A percentile compares a stretch with the other conserved stretches of the same genome.
phyloP scores from a whole-genome alignment of 30 jellyfish, hydroid and myxozoan genomes.

The Turritopsis rubra region DNA sequence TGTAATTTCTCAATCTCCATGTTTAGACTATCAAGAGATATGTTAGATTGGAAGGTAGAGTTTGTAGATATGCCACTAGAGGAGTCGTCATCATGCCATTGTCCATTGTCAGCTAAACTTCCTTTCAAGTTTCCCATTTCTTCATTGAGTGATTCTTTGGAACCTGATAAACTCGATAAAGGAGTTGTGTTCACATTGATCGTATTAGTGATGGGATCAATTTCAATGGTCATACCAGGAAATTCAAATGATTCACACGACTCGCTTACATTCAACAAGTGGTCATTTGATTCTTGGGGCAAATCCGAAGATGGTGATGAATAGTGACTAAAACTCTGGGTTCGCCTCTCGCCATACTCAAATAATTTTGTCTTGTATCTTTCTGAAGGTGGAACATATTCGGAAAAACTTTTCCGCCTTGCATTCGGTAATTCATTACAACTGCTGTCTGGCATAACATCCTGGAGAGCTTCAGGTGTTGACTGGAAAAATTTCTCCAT shows the following conservation, averaged over 20 bases:
- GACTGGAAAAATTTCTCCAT: background rate
- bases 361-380: background rate
- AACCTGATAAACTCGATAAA: background rate
- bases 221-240: background rate
- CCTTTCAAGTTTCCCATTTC: background rate
- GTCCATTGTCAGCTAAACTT: background rate
- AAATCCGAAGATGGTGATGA: background rate
- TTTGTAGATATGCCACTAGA: slow-evolving; percentile 1
- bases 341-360: background rate
- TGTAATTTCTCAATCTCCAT: slow-evolving; percentile 13
- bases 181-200: background rate
- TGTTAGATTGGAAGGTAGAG: background rate
- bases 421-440: background rate
- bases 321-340: background rate
- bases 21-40: background rate
- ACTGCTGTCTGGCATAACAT: background rate
- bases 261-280: background rate
- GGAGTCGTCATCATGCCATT: background rate
- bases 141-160: background rate
- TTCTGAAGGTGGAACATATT: slow-evolving; percentile 16
- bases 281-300: background rate
- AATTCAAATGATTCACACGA: background rate
- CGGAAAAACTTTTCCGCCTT: background rate
- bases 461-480: background rate
- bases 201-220: background rate